phyloP scores from a whole-genome alignment of 2,113 vertebrate species.

The Forbesichthys agassizii region DNA sequence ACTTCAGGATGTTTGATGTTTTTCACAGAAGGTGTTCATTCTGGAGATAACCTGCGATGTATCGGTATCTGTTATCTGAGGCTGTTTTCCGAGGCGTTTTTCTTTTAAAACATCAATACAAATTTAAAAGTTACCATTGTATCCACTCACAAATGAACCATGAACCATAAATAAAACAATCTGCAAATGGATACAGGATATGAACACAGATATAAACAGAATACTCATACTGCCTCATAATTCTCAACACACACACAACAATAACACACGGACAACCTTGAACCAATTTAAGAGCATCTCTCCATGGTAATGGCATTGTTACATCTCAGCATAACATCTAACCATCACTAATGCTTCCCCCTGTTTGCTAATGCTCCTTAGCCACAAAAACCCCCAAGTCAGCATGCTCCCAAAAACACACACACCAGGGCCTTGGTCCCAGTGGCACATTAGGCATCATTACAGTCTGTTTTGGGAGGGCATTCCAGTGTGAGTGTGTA shows the following conservation, averaged over 20 bases:
- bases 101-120: conserved; percentile 49
- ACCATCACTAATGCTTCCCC: conserved; percentile 46
- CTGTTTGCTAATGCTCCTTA: conserved; percentile 67
- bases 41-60: neutral
- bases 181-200: no score
- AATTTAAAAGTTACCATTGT: neutral
- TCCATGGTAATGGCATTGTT: conserved; percentile 58
- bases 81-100: conserved; percentile 50
- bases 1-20: no score
- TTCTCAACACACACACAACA: neutral
- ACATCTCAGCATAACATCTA: no score
- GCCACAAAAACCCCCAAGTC: conserved; percentile 60
- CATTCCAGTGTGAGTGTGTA: conserved; percentile 57
- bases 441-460: conserved; percentile 57
- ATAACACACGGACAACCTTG: conserved; percentile 16
- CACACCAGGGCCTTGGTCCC: neutral
- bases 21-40: neutral
- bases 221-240: no score
- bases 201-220: no score
- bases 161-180: no score
- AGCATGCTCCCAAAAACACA: conserved; percentile 44
- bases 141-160: neutral
- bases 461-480: conserved; percentile 54
- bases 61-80: no score
- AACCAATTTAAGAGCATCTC: conserved; percentile 46